Evolutionary conservation across 2,888 invertebrate species (phyloP).

Genomic region (Tiliacea aurago): DNA sequence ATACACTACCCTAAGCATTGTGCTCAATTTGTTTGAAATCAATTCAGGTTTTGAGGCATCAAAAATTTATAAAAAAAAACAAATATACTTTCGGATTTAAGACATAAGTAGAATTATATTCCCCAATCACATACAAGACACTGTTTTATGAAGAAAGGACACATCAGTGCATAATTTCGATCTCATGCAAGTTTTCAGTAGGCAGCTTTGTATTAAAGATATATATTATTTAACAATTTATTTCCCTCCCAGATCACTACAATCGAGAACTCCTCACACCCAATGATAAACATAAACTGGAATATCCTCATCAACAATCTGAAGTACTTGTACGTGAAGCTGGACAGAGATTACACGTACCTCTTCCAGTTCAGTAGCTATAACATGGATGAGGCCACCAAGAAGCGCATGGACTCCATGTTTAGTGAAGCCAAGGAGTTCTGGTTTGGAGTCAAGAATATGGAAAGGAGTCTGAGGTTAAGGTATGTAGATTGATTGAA

Average conservation of each 20-base stretch:
- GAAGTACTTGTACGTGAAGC: slow-evolving; percentile 76
- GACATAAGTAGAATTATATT: no score
- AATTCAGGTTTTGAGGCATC: not conserved
- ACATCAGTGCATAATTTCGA: no score
- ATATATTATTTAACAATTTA: not conserved
- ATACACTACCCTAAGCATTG: not conserved
- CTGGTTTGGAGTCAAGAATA: slow-evolving; percentile 78
- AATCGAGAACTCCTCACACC: slow-evolving; percentile 71
- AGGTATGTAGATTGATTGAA: slow-evolving; percentile 79
- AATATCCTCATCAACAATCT: slow-evolving; percentile 79
- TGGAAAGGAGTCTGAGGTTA: slow-evolving; percentile 77
- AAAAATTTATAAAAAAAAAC: not conserved
- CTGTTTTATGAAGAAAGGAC: no score
- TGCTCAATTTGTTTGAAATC: not conserved
- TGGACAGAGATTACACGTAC: slow-evolving; percentile 82
- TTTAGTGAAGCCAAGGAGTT: slow-evolving; percentile 73
- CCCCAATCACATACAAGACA: no score
- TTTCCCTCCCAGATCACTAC: slow-evolving; percentile 68
- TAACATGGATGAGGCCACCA: slow-evolving; percentile 74
- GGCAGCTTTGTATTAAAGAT: no score
- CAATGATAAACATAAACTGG: slow-evolving; percentile 78
- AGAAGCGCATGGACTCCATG: slow-evolving; percentile 62
- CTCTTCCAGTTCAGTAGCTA: slow-evolving; percentile 80
- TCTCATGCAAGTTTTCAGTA: no score
- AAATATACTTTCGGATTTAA: not conserved